phyloP scores from a whole-genome alignment of 1,140 invertebrate species.

The Paracyclopina nana region DNA sequence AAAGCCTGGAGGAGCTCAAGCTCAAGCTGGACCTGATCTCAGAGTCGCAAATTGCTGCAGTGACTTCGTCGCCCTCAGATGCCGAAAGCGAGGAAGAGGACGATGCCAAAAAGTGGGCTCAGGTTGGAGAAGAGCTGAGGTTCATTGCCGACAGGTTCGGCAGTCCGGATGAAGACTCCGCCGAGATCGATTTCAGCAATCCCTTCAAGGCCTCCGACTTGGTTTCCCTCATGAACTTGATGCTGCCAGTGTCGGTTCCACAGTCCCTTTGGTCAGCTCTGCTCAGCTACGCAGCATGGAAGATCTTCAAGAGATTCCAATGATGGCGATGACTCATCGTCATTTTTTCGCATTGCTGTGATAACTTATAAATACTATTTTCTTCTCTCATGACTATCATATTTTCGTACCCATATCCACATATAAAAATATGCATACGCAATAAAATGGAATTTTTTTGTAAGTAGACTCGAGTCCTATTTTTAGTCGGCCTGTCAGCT shows the following conservation, averaged over 20 bases:
- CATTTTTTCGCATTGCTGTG: too few species aligned
- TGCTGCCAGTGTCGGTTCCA: not conserved
- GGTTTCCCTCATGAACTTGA: not conserved
- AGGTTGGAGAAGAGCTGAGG: not conserved
- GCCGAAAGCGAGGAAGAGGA: not conserved
- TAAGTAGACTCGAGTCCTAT: too few species aligned
- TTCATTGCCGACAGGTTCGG: not conserved
- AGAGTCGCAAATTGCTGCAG: not conserved
- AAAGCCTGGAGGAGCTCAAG: not conserved
- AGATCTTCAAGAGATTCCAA: conserved; percentile 6
- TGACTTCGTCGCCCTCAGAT: too few species aligned
- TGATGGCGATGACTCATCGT: too few species aligned
- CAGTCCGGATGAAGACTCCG: not conserved
- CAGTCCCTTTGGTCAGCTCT: conserved; percentile 5
- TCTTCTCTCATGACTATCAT: too few species aligned
- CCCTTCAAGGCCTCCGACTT: not conserved
- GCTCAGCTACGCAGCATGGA: not conserved
- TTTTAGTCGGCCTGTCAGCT: too few species aligned
- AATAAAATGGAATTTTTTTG: too few species aligned
- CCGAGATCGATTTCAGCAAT: not conserved
- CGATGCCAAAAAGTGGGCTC: not conserved
- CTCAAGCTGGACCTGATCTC: not conserved
- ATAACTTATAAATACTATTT: too few species aligned
- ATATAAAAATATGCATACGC: too few species aligned
- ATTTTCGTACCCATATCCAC: too few species aligned